Evolutionary conservation across 2,888 invertebrate genomes (phyloP), one percentile per base, ranked within the genome.

Genomic region (Pediacus dermestoides): DNA sequence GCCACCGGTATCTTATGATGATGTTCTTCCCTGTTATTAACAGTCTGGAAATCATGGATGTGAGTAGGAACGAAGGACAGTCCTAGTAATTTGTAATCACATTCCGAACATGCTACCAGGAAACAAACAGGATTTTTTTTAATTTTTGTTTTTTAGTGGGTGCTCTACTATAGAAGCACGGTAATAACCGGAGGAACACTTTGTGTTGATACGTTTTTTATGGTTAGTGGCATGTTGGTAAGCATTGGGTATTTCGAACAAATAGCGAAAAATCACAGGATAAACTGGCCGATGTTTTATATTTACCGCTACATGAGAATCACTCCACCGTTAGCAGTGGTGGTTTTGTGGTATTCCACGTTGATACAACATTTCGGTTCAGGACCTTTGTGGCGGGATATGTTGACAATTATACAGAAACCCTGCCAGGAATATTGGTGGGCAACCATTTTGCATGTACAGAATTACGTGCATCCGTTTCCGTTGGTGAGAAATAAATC

Each of bases 201-300:
- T 27, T 60, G 68, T 1, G 72, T 72, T 0, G 74, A 74, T 48
- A 66, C 72, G 2, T 74, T 74, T 53, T 71, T 73, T 43, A 56
- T 69, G 22, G 42, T 73, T 6, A 68, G 70, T 42, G 73, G 72
- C 4, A 58, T 72, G 40, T 50, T 74, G 9, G 64, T 70, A 11
- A 52, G 67, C 3, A 68, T 68, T 42, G 45, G 66, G 3, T 64
- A 70, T 34, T 53, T 71, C n/a, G 62, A 65, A 33, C 55, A 64
- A 42, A 55, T 64, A 42, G 50, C 60, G 10, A 64, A 58, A 26
- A 59, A 60, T 2, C 25, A 10, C 4, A 7, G 9, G 11, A 61
- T 71, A 13, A 70, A 71, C 43, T 53, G 69, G 39, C 45, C 64
- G 1, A 47, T 64, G 42, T 68, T 66, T 46, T 70, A 69, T 41